Evolutionary conservation across 2,797 vertebrate genomes (phyloP), one percentile per base, ranked within the genome.

Genomic region (Glossophaga mutica): DNA sequence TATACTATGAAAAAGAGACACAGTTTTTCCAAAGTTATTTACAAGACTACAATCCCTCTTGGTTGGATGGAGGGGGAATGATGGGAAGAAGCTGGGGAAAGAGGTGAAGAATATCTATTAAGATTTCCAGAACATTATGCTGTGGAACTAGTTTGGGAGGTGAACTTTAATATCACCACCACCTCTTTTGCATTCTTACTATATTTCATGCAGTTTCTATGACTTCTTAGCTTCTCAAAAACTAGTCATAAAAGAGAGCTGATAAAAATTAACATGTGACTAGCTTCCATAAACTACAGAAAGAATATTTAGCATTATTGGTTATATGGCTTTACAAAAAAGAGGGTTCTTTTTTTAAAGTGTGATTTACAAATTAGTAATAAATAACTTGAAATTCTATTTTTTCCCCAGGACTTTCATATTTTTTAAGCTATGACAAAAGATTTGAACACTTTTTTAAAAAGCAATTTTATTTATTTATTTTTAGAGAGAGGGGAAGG

Each of bases 321-420:
- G n/a, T 86, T 94, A 79, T 59, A 91, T n/a, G n/a, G 42, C 91
- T 90, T 76, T 59, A 87, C 57, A 44, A 21, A 78, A 73, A 73
- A 73, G 52, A 42, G 10, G 46, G 12, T 55, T 37, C 67, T 39
- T 90, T 91, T 87, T 90, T 88, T 0, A 73, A 96, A 94, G 93
- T 94, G 19, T 87, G 92, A 96, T 87, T 96, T 96, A 94, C 70
- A 96, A 96, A 96, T 73, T 73, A 59, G 52, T 50, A 96, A 96
- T 93, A 96, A 95, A 74, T 95, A 96, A 95, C 70, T 94, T 95
- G 87, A 93, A 94, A 91, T 93, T 96, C 55, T 94, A 59, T 76
- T 95, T 87, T 88, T 82, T 24, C 18, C 74, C 87, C 83, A 95
- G 62, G 68, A 77, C 37, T 79, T 87, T 12, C 46, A 84, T 62